These are phyloP conservation scores for Papilio aristodemus DNA, from an alignment of 1,140 invertebrate species.

Conservation along the genomic window DNA sequence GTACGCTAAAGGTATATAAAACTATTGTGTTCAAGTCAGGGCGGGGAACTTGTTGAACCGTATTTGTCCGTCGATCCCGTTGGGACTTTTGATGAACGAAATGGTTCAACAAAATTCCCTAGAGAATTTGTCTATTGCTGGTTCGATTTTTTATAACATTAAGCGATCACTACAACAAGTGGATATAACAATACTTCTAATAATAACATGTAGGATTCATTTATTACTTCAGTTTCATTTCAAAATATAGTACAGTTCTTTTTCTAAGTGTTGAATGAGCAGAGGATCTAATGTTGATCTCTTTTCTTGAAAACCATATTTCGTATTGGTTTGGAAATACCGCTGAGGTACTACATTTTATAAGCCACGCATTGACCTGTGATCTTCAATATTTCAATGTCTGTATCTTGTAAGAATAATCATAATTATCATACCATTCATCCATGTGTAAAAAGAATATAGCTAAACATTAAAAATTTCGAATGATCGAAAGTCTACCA, in stretches of 20 bases:
- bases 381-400: neutral
- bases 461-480: neutral
- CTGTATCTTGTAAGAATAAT: neutral
- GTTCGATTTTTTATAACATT: slow-evolving; percentile 13
- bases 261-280: too few species aligned
- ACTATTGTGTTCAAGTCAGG: neutral
- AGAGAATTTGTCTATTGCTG: neutral
- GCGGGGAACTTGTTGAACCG: slow-evolving; percentile 18
- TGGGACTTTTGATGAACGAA: slow-evolving; percentile 22
- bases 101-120: slow-evolving; percentile 4
- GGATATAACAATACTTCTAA: too few species aligned
- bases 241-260: too few species aligned
- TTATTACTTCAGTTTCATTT: too few species aligned
- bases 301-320: too few species aligned
- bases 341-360: too few species aligned
- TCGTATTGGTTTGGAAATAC: too few species aligned
- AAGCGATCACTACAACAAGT: too few species aligned
- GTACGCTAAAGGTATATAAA: neutral
- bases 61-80: slow-evolving; percentile 13
- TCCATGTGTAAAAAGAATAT: neutral
- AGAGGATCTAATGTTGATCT: too few species aligned
- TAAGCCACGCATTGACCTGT: neutral
- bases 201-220: too few species aligned
- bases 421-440: neutral
- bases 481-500: slow-evolving; percentile 10